Conservation (phyloP, 2,888 invertebrate species). For the Scelioninae gen. 1 region DNA sequence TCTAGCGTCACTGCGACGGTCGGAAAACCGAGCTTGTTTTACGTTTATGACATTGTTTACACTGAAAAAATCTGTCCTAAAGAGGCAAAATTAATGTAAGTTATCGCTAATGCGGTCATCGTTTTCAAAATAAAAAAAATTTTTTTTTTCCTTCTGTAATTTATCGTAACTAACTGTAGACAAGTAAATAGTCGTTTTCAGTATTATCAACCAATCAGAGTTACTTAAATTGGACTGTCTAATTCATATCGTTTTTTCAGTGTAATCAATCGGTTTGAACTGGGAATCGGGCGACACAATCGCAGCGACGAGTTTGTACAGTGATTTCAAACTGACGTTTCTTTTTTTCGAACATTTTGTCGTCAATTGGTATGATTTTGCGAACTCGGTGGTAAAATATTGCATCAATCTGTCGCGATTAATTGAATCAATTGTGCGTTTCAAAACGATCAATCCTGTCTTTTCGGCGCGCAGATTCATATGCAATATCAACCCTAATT, state of each 20-base stretch:
- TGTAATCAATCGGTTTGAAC: constrained; percentile 4
- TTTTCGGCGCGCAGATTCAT: constrained; percentile 58
- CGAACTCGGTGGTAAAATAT: constrained; percentile 78
- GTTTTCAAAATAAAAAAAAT: too few species aligned
- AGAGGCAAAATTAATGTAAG: too few species aligned
- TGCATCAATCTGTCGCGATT: constrained; percentile 70
- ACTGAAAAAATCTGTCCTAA: too few species aligned
- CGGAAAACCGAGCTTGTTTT: not conserved
- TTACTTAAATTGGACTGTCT: too few species aligned
- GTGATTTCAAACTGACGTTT: constrained; percentile 83
- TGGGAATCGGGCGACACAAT: constrained; percentile 69
- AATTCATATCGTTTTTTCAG: too few species aligned
- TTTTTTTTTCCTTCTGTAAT: too few species aligned
- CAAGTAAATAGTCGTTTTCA: too few species aligned
- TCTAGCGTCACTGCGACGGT: constrained; percentile 65
- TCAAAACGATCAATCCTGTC: constrained; percentile 30
- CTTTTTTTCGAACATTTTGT: constrained; percentile 75
- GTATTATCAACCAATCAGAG: too few species aligned
- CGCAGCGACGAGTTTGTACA: constrained; percentile 80
- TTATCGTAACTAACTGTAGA: too few species aligned
- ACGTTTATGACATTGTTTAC: too few species aligned
- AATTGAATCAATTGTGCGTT: constrained; percentile 48
- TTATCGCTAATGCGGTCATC: too few species aligned
- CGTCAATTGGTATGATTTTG: constrained; percentile 80
- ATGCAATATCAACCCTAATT: constrained; percentile 63